Evolutionary conservation across 2,888 invertebrate genomes (phyloP).

Genomic region (Mesorhabditis spiculigera): DNA sequence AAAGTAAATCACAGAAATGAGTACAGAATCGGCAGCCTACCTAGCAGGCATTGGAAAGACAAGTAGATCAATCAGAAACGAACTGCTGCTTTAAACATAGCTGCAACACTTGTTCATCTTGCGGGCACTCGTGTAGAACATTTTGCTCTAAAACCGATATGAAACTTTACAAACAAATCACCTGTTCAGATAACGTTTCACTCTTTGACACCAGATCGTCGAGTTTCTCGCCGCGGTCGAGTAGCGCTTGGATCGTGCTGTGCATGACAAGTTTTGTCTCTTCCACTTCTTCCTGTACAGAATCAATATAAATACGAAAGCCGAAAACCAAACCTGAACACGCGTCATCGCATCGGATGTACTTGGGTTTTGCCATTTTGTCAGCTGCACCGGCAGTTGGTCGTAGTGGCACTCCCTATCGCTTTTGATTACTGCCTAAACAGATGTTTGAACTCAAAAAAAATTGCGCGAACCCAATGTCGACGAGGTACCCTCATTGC

Average conservation of each 20-base stretch:
- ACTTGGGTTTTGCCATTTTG: conserved; percentile 72
- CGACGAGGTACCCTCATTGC: conserved; percentile 72
- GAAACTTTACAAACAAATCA: conserved; percentile 58
- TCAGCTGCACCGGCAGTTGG: conserved; percentile 44
- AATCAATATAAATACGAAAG: background rate
- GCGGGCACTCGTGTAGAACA: conserved; percentile 87
- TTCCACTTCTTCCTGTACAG: conserved; percentile 76
- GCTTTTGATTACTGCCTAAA: conserved; percentile 33
- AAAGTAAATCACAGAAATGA: too few relatives aligned
- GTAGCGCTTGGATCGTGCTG: conserved; percentile 89
- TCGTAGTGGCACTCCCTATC: conserved; percentile 48
- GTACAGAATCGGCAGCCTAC: too few relatives aligned
- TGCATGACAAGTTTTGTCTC: conserved; percentile 98
- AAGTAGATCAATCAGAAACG: too few relatives aligned
- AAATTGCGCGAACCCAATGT: conserved; percentile 56
- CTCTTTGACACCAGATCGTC: conserved; percentile 92
- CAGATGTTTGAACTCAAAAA: background rate
- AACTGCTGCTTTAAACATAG: conserved; percentile 32
- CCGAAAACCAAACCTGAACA: conserved; percentile 65
- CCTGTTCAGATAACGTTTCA: conserved; percentile 89
- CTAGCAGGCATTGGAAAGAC: too few relatives aligned
- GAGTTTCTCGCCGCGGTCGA: conserved; percentile 93
- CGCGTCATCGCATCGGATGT: conserved; percentile 97
- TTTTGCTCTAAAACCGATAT: conserved; percentile 70
- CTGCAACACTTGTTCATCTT: conserved; percentile 60